These are phyloP conservation scores for Mizuhopecten yessoensis DNA, from an alignment of 1,140 invertebrate species.

Conservation along the genomic window DNA sequence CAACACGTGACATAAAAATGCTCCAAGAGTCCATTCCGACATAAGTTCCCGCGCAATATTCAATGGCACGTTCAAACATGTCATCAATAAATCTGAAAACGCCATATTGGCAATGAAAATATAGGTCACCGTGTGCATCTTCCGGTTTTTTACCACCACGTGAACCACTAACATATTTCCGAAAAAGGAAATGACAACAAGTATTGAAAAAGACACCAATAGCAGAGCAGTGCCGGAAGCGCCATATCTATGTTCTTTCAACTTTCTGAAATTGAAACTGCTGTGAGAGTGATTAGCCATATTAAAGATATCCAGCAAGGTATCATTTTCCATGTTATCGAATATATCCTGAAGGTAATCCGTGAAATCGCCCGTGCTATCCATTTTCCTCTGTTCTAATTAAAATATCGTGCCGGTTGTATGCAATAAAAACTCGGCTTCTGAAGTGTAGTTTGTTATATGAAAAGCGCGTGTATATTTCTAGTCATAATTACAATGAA, in stretches of 20 bases:
- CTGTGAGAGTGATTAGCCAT: background rate
- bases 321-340: background rate
- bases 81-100: constrained; percentile 95
- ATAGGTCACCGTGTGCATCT: constrained; percentile 99
- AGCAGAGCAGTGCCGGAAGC: background rate
- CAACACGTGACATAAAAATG: constrained; percentile 83
- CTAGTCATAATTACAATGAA: too few relatives aligned
- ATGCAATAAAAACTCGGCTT: too few relatives aligned
- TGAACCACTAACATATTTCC: constrained; percentile 93
- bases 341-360: background rate
- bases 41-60: constrained; percentile 79
- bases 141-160: constrained; percentile 93
- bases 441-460: background rate
- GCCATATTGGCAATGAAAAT: constrained; percentile 98
- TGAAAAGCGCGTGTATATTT: too few relatives aligned
- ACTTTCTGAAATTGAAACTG: background rate
- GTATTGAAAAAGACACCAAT: background rate
- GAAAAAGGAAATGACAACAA: constrained; percentile 71
- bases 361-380: background rate
- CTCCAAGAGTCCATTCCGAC: constrained; percentile 83
- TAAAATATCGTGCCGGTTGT: background rate
- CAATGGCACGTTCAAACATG: constrained; percentile 91
- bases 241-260: background rate
- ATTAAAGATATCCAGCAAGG: background rate
- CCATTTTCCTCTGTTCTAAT: background rate